These are phyloP conservation scores for Platichthys stellatus DNA, from an alignment of 2,113 vertebrate genomes.

Conservation along the genomic window DNA sequence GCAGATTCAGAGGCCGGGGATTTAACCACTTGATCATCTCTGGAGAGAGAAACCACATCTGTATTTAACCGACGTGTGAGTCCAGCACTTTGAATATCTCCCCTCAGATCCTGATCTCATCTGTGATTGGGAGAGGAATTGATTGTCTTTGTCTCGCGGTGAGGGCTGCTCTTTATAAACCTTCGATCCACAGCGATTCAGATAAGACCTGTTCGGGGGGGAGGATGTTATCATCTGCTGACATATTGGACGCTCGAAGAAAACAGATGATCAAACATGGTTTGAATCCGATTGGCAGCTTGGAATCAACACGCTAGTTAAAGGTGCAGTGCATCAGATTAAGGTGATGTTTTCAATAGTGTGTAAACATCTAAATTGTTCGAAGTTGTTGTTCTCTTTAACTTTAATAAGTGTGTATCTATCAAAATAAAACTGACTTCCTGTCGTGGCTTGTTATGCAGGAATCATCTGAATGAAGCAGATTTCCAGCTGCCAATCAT, in stretches of 20 bases:
- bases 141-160: slow-evolving; percentile 58
- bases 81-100: slow-evolving; percentile 44
- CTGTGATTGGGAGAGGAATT: slow-evolving; percentile 52
- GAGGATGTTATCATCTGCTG: slow-evolving; percentile 68
- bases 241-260: slow-evolving; percentile 55
- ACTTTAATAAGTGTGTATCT: background rate
- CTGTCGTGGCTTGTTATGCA: background rate
- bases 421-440: background rate
- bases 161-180: slow-evolving; percentile 68
- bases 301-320: background rate
- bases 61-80: background rate
- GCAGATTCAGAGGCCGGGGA: background rate
- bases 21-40: slow-evolving; percentile 12
- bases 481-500: slow-evolving; percentile 15
- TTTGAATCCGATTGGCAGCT: slow-evolving; percentile 45
- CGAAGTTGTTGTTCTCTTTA: no score
- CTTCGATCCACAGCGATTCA: slow-evolving; percentile 58
- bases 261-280: slow-evolving; percentile 49
- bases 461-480: slow-evolving; percentile 2
- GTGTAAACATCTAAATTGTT: no score
- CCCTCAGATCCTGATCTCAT: slow-evolving; percentile 54
- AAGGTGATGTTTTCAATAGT: no score
- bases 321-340: no score
- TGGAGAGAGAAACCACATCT: slow-evolving; percentile 24
- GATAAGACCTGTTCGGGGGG: slow-evolving; percentile 59